These are phyloP conservation scores for Euplagia quadripunctaria DNA, from an alignment of 2,888 invertebrate genomes.

Conservation along the genomic window DNA sequence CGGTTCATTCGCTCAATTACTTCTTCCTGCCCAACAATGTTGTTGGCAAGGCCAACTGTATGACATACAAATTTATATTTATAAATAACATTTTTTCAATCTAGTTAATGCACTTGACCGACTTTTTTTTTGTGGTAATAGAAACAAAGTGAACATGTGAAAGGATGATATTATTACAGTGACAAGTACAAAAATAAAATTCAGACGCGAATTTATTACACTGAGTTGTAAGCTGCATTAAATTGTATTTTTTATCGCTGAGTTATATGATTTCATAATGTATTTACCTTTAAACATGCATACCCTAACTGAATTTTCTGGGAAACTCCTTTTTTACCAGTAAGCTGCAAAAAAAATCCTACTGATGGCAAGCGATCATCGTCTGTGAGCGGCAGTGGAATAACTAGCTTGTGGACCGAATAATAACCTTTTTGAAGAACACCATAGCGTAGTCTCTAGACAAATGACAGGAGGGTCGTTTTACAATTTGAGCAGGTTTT, in stretches of 20 bases:
- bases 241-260: too few species aligned
- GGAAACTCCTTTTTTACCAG: too few species aligned
- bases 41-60: constrained; percentile 67
- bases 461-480: too few species aligned
- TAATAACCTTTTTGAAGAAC: background rate
- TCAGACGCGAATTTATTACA: background rate
- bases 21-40: constrained; percentile 77
- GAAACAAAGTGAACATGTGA: too few species aligned
- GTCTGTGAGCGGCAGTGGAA: background rate
- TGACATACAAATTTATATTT: constrained; percentile 40
- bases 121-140: constrained; percentile 29
- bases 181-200: background rate
- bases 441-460: background rate
- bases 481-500: background rate
- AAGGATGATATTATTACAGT: background rate
- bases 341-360: too few species aligned
- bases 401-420: background rate
- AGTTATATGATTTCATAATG: background rate
- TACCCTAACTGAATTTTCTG: too few species aligned
- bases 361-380: background rate
- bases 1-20: constrained; percentile 77
- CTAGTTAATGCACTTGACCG: constrained; percentile 47
- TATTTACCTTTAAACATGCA: background rate
- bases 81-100: constrained; percentile 31
- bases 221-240: background rate